These are phyloP conservation scores for Coenobita brevimanus DNA, from an alignment of 1,140 invertebrate species.

Conservation along the genomic window DNA sequence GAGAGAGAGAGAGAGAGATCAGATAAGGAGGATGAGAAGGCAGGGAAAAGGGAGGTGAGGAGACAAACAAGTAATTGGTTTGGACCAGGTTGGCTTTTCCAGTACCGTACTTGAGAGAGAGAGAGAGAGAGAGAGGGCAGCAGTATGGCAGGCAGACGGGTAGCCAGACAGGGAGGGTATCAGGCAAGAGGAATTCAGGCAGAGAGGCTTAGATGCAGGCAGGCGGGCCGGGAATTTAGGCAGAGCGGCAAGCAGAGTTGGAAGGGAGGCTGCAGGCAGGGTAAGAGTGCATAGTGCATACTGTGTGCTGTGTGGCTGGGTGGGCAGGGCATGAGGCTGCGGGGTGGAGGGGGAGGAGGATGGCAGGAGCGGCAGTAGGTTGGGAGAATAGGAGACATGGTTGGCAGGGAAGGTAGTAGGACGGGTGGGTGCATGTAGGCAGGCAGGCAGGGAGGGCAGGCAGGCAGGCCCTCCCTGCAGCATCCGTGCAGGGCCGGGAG, in stretches of 20 bases:
- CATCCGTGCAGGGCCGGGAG: constrained; percentile 61
- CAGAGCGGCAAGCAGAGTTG: not conserved
- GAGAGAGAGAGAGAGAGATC: no score
- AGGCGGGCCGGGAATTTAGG: not conserved
- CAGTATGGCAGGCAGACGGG: not conserved
- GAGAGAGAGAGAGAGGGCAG: not conserved
- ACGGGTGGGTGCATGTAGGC: not conserved
- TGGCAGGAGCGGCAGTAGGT: not conserved
- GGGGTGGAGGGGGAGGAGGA: not conserved
- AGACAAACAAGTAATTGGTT: not conserved
- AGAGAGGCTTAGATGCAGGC: no score
- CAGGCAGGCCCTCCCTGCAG: constrained; percentile 35
- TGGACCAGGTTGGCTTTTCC: not conserved
- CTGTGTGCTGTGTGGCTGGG: no score
- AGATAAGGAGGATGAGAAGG: no score
- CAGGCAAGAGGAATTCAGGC: not conserved
- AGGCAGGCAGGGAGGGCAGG: not conserved
- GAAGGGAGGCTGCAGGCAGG: not conserved
- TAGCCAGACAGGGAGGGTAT: no score
- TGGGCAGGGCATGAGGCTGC: no score
- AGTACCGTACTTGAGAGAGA: not conserved
- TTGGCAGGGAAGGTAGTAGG: not conserved
- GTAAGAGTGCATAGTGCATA: no score
- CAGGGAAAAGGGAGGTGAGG: no score
- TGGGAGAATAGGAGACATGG: not conserved